Evolutionary conservation across 1,140 invertebrate species (phyloP), one percentile per base, ranked within the genome.

Genomic region (Druon quercuslanigerum): DNA sequence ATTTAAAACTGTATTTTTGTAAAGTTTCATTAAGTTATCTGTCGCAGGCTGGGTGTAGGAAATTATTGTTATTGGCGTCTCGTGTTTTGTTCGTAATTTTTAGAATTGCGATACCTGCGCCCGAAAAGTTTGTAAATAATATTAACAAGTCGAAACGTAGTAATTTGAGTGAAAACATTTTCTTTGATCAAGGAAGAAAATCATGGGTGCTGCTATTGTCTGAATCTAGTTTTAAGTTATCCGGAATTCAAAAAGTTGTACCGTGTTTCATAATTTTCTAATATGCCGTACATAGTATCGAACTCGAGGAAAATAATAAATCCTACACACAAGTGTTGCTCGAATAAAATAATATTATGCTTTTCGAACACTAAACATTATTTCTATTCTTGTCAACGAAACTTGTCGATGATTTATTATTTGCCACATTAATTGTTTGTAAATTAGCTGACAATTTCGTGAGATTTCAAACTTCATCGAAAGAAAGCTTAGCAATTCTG

Each of bases 141-240:
- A 16, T 46, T 46, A 46, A 46, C 4, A 2, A 33, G 25, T 46
- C 40, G 40, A 46, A 46, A 46, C 40, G 40, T 11, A 46, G 9
- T 46, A 46, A 11, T 46, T 46, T 0, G 40, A 46, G 40, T 46
- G 40, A 11, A 46, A 46, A 46, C 9, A 46, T 7, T 46, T 46
- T 46, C 40, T 46, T 46, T 1, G 40, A 9, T 46, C 14, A 40
- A 40, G n/a, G 40, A 66, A 33, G 14, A 66, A 66, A 40, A 25
- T 66, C 33, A 66, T n/a, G 33, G 33, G 25, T 66, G 60, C 60
- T 66, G 14, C 13, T 40, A 8, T 33, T 40, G 60, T 66, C 25
- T 66, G 60, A 66, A 40, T 40, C 33, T 66, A 66, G 60, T 40
- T 66, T n/a, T 66, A 66, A 66, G 60, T 66, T 66, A 16, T 40